Percentiles rank a stretch among this genome's conserved stretches.
phyloP scores from a whole-genome alignment of 2,888 invertebrate genomes.

The Campopleginae sp. region DNA sequence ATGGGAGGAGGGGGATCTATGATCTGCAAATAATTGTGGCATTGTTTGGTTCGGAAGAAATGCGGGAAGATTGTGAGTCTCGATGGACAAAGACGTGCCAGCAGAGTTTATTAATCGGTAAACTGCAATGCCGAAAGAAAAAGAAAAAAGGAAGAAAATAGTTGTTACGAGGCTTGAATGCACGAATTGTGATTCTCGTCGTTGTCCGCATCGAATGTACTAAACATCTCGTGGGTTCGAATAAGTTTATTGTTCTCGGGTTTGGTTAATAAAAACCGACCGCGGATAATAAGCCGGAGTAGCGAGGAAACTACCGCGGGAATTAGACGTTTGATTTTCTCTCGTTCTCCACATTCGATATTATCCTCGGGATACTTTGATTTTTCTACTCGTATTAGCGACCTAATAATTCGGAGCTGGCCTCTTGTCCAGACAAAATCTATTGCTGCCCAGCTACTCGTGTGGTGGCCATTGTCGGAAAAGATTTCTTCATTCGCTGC shows the following conservation, averaged over 20 bases:
- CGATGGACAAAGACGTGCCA: constrained; percentile 1
- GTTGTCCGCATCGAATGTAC: neutral
- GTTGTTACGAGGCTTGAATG: constrained; percentile 7
- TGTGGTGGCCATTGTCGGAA: constrained; percentile 68
- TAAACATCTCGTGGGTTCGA: constrained; percentile 18
- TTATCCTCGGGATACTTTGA: neutral
- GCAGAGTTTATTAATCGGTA: constrained; percentile 45
- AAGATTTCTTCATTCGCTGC: constrained; percentile 44
- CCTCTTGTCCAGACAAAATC: neutral
- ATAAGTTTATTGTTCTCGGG: constrained; percentile 49
- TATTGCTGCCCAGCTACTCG: too few species aligned
- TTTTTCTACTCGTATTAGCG: constrained; percentile 66
- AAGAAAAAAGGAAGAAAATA: neutral
- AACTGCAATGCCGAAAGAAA: constrained; percentile 35
- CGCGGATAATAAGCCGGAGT: neutral
- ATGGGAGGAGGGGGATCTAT: neutral
- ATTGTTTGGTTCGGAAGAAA: constrained; percentile 37
- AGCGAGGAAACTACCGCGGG: constrained; percentile 22
- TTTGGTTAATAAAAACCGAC: constrained; percentile 15
- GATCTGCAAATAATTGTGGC: constrained; percentile 54
- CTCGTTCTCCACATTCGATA: neutral
- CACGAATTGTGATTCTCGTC: constrained; percentile 33
- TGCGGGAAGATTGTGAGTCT: constrained; percentile 57
- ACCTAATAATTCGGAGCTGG: constrained; percentile 53
- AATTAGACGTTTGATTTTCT: constrained; percentile 2